Evolutionary conservation across 1,140 invertebrate genomes (phyloP).

Genomic region (Bombus pascuorum): DNA sequence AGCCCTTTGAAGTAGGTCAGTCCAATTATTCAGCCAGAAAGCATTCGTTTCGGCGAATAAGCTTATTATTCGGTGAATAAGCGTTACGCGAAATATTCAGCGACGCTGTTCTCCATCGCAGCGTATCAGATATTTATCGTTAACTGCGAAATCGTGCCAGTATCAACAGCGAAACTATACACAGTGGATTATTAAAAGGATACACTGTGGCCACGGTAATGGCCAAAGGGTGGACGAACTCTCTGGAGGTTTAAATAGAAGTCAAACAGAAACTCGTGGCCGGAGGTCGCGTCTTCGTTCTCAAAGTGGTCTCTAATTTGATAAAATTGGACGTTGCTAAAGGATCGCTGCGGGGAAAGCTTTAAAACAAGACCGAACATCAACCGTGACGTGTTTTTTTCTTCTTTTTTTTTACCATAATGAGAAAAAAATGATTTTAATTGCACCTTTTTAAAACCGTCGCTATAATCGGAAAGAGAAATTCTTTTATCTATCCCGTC

Average conservation of each 20-base stretch:
- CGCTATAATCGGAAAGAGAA: background rate
- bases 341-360: background rate
- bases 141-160: background rate
- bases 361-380: background rate
- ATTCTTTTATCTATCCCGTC: background rate
- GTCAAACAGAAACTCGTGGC: conserved; percentile 22
- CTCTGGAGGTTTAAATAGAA: conserved; percentile 23
- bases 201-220: background rate
- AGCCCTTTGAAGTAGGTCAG: conserved; percentile 29
- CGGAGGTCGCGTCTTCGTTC: conserved; percentile 2
- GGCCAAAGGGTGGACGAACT: conserved; percentile 8
- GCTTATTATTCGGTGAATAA: conserved; percentile 13
- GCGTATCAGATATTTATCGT: conserved; percentile 27
- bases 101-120: background rate
- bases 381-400: background rate
- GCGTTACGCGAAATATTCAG: conserved; percentile 32
- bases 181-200: conserved; percentile 42
- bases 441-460: background rate
- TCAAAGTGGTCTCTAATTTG: conserved; percentile 36
- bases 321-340: conserved; percentile 20
- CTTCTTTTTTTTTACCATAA: background rate
- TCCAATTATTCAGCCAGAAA: conserved; percentile 38
- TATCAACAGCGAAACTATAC: conserved; percentile 4
- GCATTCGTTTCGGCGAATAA: conserved; percentile 29
- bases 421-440: conserved; percentile 1